These are phyloP conservation scores for Thymelicus sylvestris DNA, from an alignment of 2,888 invertebrate genomes.

Conservation along the genomic window DNA sequence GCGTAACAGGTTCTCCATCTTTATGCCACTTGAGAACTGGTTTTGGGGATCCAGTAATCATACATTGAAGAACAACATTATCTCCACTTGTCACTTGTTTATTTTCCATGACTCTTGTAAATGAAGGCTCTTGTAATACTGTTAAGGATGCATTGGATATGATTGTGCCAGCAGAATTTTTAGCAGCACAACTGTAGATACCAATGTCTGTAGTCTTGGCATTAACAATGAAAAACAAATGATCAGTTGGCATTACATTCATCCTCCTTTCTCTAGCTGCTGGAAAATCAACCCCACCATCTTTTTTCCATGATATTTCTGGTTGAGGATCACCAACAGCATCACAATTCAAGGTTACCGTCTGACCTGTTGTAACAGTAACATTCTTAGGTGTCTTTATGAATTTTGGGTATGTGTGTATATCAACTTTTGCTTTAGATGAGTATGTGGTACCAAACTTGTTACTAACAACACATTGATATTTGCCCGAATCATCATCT, in stretches of 20 bases:
- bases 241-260: slow-evolving; percentile 96
- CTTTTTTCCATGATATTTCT: slow-evolving; percentile 95
- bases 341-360: slow-evolving; percentile 95
- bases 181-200: slow-evolving; percentile 96
- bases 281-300: slow-evolving; percentile 97
- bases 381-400: slow-evolving; percentile 93
- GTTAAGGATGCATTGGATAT: slow-evolving; percentile 94
- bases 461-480: slow-evolving; percentile 97
- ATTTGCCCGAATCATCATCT: slow-evolving; percentile 93
- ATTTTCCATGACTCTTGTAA: slow-evolving; percentile 93
- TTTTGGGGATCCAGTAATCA: slow-evolving; percentile 93
- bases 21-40: slow-evolving; percentile 94
- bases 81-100: slow-evolving; percentile 93
- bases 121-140: slow-evolving; percentile 94
- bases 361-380: slow-evolving; percentile 92
- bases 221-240: slow-evolving; percentile 96
- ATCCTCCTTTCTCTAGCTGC: slow-evolving; percentile 96
- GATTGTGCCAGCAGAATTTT: slow-evolving; percentile 94
- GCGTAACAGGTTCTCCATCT: slow-evolving; percentile 89
- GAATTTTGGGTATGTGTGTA: slow-evolving; percentile 95
- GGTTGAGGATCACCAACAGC: slow-evolving; percentile 95
- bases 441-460: slow-evolving; percentile 96
- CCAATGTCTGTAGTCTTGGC: slow-evolving; percentile 96
- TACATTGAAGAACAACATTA: slow-evolving; percentile 94
- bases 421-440: slow-evolving; percentile 92